Evolutionary conservation across 2,888 invertebrate genomes (phyloP), one percentile per base, ranked within the genome.

Genomic region (Ormyrus rosae): DNA sequence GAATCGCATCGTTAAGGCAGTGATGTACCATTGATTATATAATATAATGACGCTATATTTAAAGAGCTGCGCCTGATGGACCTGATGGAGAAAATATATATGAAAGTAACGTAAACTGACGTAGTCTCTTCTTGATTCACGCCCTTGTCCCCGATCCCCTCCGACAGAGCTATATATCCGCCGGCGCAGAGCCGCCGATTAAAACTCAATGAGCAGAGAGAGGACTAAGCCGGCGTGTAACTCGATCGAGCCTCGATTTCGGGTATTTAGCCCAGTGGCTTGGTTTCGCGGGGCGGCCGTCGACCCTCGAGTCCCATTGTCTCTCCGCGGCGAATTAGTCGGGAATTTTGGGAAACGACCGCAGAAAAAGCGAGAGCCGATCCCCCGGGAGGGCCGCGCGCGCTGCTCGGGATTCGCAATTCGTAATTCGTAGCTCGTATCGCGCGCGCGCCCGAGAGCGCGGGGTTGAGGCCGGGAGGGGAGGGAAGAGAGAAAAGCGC

Each of bases 171-270:
- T 64, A 19, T 19, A 19, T 19, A 19, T 19, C 19, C 46, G 51
- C 10, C 51, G 51, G 67, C 48, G 45, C 50, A 13, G 34, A 80
- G 58, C 61, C 11, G 13, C 70, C 81, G 81, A 83, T 83, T 77
- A 77, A 71, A 73, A 70, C 83, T 84, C 83, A 85, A 85, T 86
- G 87, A 85, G 86, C 87, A 87, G 85, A 86, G 19, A 19, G 19
- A 19, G 81, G 83, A 86, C 83, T 88, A 86, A 88, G 87, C 86
- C 87, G 87, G 85, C 86, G 86, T 1, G 19, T 86, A 87, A 89
- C 86, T 86, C 87, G 86, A 88, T 89, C 86, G 87, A 87, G 85
- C 84, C 84, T 84, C 86, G 86, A 88, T 87, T 88, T 85, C 84
- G 19, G 19, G 84, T 11, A 83, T 86, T 86, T 86, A 84, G 84